A percentile compares a stretch with the other conserved stretches of the same genome.
These are phyloP conservation scores for Threskiornis aethiopicus DNA, from an alignment of 2,797 vertebrate genomes.

Conservation along the genomic window DNA sequence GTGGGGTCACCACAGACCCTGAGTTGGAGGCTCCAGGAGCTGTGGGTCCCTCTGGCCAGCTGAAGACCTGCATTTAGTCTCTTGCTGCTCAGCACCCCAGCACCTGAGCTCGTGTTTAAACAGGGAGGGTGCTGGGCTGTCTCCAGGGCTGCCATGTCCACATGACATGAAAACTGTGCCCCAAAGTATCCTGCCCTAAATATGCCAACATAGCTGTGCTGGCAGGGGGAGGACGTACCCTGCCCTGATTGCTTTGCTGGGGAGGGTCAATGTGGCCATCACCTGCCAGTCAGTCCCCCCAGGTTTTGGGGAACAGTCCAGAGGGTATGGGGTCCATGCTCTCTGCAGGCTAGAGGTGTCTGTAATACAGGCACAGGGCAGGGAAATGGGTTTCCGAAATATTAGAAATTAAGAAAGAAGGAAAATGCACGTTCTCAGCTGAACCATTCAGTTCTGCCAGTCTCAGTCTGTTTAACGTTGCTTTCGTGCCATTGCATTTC, in stretches of 20 bases:
- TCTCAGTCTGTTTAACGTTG: background rate
- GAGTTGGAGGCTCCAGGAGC: accelerated
- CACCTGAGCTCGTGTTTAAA: background rate
- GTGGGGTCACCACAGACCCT: background rate
- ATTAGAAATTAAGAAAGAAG: background rate
- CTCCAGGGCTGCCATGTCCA: background rate
- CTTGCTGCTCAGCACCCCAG: background rate
- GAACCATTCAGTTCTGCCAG: background rate
- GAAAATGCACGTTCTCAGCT: background rate
- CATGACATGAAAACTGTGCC: background rate
- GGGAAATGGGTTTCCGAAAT: background rate
- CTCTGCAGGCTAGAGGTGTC: background rate
- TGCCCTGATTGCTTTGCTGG: background rate
- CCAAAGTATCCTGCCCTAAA: background rate
- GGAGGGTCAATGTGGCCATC: background rate
- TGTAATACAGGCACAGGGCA: background rate
- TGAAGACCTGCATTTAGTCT: background rate
- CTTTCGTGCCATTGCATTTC: background rate
- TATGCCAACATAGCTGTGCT: background rate
- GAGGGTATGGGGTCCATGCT: background rate
- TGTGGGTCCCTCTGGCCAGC: background rate
- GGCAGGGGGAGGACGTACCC: accelerated
- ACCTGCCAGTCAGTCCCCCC: background rate
- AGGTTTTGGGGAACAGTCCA: background rate
- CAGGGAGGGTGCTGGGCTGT: background rate